Base-by-base conservation (phyloP, 2,797 vertebrate species). In the Pseudocheirus occidentalis region DNA sequence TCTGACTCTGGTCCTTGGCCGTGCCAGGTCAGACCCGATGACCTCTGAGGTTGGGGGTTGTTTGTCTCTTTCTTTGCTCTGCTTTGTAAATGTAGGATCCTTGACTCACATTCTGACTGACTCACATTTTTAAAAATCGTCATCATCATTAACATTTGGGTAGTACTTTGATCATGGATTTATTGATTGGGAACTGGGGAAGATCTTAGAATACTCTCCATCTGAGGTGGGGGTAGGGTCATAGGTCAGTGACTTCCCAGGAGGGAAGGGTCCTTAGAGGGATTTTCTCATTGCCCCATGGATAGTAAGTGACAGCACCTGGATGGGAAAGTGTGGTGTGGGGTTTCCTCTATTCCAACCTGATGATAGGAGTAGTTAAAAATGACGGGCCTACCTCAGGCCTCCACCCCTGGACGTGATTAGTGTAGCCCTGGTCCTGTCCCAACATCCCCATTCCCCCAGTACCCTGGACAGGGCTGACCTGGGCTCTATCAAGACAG, bases 311-410 rank as follows among this genome's bases (percentile, higher is more conserved):
- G 21, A 2, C 9, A 10, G 40, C 1, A 9, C 40, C 9, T 90
- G 95, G 94, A 97, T 90, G 93, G 91, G 95, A 81, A 94, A 54
- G 92, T 95, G 96, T 92, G 62, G 94, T 89, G 92, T 95, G 7
- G 34, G 62, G 46, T 95, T 96, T 40, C 4, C 24, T 57, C 55
- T 10, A 2, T 58, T 91, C 91, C 95, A 93, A 93, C 93, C 59
- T n/a, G 10, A 14, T 73, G 46, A 93, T 94, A 95, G 29, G n/a
- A 94, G 92, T 90, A 31, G 29, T 40, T 94, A 46, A 40, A 66
- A 94, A 6, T 89, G 55, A 94, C 91, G 89, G 53, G 58, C 34
- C 40, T 54, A 95, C 54, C 50, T 97, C 91, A 94, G 56, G 34
- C 93, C 93, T 97, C 89, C 90, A 3, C 4, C 90, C 9, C n/a